Evolutionary conservation across 2,888 invertebrate genomes (phyloP).

Genomic region (Pterobdella sp.): DNA sequence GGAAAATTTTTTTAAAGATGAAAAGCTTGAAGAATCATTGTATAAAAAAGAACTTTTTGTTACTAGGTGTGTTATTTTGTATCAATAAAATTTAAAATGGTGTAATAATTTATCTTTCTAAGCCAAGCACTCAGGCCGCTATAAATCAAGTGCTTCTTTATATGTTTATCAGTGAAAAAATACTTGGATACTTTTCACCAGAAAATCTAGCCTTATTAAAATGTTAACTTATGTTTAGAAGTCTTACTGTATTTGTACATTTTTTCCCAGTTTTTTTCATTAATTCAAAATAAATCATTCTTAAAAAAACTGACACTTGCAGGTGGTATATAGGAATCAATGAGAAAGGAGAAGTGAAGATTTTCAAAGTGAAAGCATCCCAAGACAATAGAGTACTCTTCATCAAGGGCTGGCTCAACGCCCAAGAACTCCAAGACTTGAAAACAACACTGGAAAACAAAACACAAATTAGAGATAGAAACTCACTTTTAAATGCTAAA

Average conservation of each 20-base stretch:
- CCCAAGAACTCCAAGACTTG: not conserved
- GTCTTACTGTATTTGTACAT: not conserved
- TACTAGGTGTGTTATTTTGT: no score
- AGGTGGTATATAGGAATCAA: constrained; percentile 25
- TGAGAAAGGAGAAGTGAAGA: not conserved
- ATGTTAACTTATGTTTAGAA: not conserved
- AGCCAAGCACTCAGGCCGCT: no score
- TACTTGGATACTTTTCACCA: no score
- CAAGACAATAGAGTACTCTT: not conserved
- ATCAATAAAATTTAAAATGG: no score
- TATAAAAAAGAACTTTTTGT: no score
- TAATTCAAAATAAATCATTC: not conserved
- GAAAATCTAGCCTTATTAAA: no score
- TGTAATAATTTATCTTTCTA: no score
- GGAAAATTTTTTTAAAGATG: no score
- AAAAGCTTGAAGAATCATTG: no score
- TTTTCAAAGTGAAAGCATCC: not conserved
- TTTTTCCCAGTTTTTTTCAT: not conserved
- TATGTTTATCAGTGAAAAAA: no score
- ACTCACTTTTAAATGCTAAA: no score
- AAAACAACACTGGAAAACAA: not conserved
- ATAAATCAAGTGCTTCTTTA: no score
- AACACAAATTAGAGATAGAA: not conserved
- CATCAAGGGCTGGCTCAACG: constrained; percentile 14
- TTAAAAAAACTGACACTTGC: not conserved